Percentiles rank a stretch among this genome's conserved stretches.
Conservation (phyloP, 2,113 vertebrate species). For the Cryptomyrus ogoouensis region DNA sequence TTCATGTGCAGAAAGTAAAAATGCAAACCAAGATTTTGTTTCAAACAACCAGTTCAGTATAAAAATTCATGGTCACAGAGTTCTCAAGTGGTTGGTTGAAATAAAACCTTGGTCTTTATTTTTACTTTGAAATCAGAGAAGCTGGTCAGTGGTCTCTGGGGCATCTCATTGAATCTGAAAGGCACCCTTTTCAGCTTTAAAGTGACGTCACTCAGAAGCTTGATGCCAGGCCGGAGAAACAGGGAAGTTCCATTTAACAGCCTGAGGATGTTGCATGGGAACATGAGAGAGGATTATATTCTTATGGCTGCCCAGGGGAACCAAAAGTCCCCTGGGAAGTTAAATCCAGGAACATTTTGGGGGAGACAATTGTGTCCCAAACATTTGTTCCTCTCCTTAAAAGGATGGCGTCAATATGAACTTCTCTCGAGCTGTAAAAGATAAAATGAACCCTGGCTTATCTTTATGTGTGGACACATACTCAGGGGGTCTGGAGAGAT, state of each 20-base stretch:
- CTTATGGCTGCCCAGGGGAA: not conserved
- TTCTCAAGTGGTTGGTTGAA: not conserved
- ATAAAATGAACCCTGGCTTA: not conserved
- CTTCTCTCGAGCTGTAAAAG: not conserved
- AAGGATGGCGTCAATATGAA: not conserved
- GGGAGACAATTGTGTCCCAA: not conserved
- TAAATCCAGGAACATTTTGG: not conserved
- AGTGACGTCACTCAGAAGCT: not conserved
- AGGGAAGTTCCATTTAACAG: not conserved
- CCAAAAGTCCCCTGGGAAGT: not conserved
- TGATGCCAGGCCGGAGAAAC: not conserved
- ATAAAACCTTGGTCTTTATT: not conserved
- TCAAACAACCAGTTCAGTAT: not conserved
- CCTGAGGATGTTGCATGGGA: slow-evolving; percentile 23
- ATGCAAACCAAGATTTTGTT: not conserved
- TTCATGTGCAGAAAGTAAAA: not conserved
- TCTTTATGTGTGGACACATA: not conserved
- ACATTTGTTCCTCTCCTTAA: not conserved
- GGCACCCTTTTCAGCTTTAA: not conserved
- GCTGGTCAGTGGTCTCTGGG: not conserved
- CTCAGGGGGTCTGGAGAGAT: not conserved
- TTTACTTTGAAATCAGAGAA: not conserved
- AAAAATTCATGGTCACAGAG: too few species aligned
- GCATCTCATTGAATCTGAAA: not conserved
- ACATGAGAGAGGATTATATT: slow-evolving; percentile 24